These are phyloP conservation scores for Spisula subtruncata DNA, from an alignment of 2,888 invertebrate genomes.

Conservation along the genomic window DNA sequence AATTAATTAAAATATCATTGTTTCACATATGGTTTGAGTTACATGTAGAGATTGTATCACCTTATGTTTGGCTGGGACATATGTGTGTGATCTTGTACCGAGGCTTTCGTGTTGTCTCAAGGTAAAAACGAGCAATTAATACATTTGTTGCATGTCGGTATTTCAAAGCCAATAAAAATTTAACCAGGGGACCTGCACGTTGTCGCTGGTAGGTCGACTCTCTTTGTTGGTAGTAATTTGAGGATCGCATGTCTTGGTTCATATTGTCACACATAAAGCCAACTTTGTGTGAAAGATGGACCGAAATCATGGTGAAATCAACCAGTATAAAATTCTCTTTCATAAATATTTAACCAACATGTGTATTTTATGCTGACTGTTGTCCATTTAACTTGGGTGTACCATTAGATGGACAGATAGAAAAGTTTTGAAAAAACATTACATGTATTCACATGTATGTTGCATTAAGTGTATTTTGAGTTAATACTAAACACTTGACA, in stretches of 20 bases:
- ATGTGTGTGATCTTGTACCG: background rate
- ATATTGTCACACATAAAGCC: background rate
- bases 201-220: constrained; percentile 8
- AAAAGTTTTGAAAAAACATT: background rate
- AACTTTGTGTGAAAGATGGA: background rate
- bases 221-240: constrained; percentile 13
- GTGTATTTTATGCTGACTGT: background rate
- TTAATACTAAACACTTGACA: background rate
- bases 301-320: background rate
- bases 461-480: background rate
- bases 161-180: background rate
- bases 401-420: background rate
- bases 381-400: background rate
- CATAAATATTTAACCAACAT: constrained; percentile 2
- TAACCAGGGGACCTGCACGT: background rate
- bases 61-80: background rate
- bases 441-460: no score
- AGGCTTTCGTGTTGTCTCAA: background rate
- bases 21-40: background rate
- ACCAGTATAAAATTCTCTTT: background rate
- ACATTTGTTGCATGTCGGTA: constrained; percentile 20
- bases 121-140: background rate
- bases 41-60: background rate
- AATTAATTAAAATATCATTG: constrained; percentile 7
- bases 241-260: background rate